Evolutionary conservation across 92 coral and sea anemone genomes (phyloP), one percentile per base, ranked within the genome.

Genomic region (Epizoanthus rinbou): DNA sequence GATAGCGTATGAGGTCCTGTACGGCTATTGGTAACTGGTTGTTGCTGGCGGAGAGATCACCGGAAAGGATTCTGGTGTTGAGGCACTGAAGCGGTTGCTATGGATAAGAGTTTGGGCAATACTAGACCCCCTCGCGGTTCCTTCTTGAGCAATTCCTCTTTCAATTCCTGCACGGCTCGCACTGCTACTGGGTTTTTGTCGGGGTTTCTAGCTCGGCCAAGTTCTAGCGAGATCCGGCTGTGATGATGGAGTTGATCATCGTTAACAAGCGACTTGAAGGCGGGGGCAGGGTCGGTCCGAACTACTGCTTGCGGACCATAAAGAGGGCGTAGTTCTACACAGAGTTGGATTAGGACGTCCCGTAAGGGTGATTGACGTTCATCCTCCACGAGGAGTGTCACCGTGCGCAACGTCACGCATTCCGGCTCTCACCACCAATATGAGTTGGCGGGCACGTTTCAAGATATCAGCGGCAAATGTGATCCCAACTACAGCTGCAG

Each of bases 71-170:
- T 18, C 87, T 28, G 21, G 84, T 15, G 69, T 87, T 87, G n/a
- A 82, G 90, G 74, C 25, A n/a, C n/a, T n/a, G n/a, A 35, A 6
- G 90, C 59, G 22, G 87, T 87, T 16, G 84, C 90, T 59, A 69
- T 23, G 41, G 80, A 35, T 35, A 35, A 2, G 39, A 35, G 39
- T 35, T 35, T 35, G 39, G 39, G 39, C 4, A 4, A 35, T 35
- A 35, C 4, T 35, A 4, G 39, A 35, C 39, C 39, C 39, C 39
- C 39, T 35, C 39, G 39, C 4, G 39, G 39, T 35, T 35, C 39
- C 39, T 35, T 35, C 39, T 35, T 35, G 39, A 35, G 39, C 15
- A 83, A 80, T 19, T 83, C 80, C 8, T 35, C 39, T n/a, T n/a
- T n/a, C n/a, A n/a, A n/a, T n/a, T n/a, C n/a, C n/a, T n/a, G n/a